Base-by-base conservation (phyloP, 2,113 vertebrate species). In the Meleagris gallopavo region DNA sequence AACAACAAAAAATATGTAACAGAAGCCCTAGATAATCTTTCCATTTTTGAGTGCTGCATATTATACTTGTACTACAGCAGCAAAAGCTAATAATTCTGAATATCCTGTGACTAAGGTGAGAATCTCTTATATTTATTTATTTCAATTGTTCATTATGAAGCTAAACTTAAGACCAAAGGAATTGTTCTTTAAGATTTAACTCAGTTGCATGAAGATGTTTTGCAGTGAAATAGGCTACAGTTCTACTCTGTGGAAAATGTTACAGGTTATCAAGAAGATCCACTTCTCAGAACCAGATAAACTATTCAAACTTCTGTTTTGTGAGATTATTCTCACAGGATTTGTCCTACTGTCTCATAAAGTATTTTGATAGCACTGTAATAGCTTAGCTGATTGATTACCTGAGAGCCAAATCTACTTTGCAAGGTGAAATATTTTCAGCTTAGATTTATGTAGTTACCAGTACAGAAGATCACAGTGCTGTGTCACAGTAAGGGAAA, bases 301-400 rank as follows among this genome's bases (percentile, higher is more conserved):
- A 85, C 65, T 80, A 27, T 73, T 87, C 88, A 81, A 57, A 69
- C 79, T 94, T 95, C 77, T 87, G n/a, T 93, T 57, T 90, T 92
- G 67, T 38, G 40, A 90, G 48, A 86, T 94, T 95, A 85, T 83
- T 38, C 89, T 95, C 72, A 36, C 50, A 86, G 91, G 92, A 93
- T 52, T 65, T 85, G 74, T 94, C 36, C 88, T 89, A 83, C 58
- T 94, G 88, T 87, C 94, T 92, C 88, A 83, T 96, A 89, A 96
- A 95, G 61, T 57, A 92, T 85, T 87, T 77, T 86, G 93, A 94
- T 89, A 50, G 94, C 57, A 88, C 85, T 86, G 89, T 93, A 96
- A 89, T 83, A 89, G 50, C 77, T 78, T 77, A 70, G 34, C 57
- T 94, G 85, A 90, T 94, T 79, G 84, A 91, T 96, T 93, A 74